Conservation (phyloP, 2,888 invertebrate genomes). For the Cerastoderma edule region DNA sequence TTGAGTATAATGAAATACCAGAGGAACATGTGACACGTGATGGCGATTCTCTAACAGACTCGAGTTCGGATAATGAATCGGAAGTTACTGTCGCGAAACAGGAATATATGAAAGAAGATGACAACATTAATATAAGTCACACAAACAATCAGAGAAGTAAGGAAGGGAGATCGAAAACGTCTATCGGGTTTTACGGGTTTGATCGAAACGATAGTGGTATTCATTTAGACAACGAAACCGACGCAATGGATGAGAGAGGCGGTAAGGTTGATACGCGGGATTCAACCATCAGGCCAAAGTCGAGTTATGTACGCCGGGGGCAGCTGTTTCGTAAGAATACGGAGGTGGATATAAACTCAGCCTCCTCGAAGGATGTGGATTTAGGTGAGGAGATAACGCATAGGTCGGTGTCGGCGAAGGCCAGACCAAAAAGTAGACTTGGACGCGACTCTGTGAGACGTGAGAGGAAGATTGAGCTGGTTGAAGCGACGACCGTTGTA, state of each 20-base stretch:
- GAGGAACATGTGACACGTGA: constrained; percentile 50
- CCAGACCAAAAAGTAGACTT: constrained; percentile 53
- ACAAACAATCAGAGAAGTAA: background rate
- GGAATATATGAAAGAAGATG: constrained; percentile 43
- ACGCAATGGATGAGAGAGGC: constrained; percentile 24
- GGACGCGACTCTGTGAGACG: constrained; percentile 51
- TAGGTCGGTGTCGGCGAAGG: constrained; percentile 46
- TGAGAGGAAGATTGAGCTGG: constrained; percentile 59
- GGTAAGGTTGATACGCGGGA: constrained; percentile 47
- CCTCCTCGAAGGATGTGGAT: constrained; percentile 30
- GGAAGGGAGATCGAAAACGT: constrained; percentile 61
- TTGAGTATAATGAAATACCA: constrained; percentile 46
- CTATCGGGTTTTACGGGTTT: constrained; percentile 68
- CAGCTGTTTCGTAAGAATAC: constrained; percentile 34
- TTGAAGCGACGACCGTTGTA: constrained; percentile 45
- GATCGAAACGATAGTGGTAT: constrained; percentile 48
- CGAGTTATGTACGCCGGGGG: constrained; percentile 67
- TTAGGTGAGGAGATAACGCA: constrained; percentile 30
- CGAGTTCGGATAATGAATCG: constrained; percentile 44
- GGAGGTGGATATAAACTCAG: constrained; percentile 21
- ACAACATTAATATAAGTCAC: constrained; percentile 24
- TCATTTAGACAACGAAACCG: constrained; percentile 43
- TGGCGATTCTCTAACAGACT: constrained; percentile 60
- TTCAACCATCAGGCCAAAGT: constrained; percentile 60
- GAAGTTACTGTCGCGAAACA: constrained; percentile 26